Evolutionary conservation across 2,797 vertebrate genomes (phyloP).

Genomic region (Champsocephalus gunnari): DNA sequence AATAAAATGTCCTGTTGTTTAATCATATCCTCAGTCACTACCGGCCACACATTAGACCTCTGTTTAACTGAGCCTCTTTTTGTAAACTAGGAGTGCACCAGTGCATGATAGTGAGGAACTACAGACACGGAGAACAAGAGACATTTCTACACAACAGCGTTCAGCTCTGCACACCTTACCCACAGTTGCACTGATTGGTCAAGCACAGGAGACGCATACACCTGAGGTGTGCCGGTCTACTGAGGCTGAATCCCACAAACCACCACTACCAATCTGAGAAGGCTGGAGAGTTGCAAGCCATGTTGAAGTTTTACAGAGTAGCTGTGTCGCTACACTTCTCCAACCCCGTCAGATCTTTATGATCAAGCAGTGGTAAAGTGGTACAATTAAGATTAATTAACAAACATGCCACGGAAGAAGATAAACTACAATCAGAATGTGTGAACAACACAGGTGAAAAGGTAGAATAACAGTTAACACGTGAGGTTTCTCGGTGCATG

Average conservation of each 20-base stretch:
- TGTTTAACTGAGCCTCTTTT: constrained; percentile 1
- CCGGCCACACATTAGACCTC: background rate
- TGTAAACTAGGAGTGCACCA: constrained; percentile 20
- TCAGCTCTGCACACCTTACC: constrained; percentile 77
- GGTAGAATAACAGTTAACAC: constrained; percentile 36
- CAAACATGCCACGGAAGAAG: constrained; percentile 65
- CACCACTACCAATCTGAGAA: constrained; percentile 65
- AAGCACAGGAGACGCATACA: constrained; percentile 55
- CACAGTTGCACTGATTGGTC: constrained; percentile 71
- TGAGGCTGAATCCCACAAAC: constrained; percentile 63
- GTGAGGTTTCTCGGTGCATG: constrained; percentile 71
- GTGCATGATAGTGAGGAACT: constrained; percentile 34
- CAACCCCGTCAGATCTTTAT: constrained; percentile 64
- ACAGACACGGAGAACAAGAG: constrained; percentile 59
- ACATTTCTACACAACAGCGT: constrained; percentile 72
- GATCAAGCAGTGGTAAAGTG: constrained; percentile 45
- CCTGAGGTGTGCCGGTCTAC: constrained; percentile 34
- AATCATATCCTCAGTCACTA: too few relatives aligned
- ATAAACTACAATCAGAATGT: constrained; percentile 62
- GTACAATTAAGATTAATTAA: constrained; percentile 51
- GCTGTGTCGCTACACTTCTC: constrained; percentile 63
- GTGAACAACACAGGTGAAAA: constrained; percentile 48
- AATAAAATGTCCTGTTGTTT: background rate
- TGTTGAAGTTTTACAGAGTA: constrained; percentile 7
- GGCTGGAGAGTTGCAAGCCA: constrained; percentile 71